Conservation (phyloP, 2,888 invertebrate species). For the Hypolimnas misippus region DNA sequence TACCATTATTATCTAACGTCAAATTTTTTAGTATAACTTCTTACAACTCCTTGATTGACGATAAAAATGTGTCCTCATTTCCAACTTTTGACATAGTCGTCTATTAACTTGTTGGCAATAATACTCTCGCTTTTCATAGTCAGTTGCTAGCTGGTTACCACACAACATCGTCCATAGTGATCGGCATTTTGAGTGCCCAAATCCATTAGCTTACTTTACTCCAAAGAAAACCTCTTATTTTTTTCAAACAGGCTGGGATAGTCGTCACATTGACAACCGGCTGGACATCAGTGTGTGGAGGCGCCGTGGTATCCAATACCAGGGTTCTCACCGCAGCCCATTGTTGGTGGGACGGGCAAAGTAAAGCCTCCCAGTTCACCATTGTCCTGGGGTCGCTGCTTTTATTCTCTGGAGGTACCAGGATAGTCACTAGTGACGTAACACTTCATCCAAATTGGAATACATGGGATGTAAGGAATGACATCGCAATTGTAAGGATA, state of each 20-base stretch:
- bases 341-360: constrained; percentile 73
- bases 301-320: constrained; percentile 63
- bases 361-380: constrained; percentile 61
- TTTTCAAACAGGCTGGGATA: constrained; percentile 71
- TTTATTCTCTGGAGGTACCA: constrained; percentile 69
- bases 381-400: constrained; percentile 68
- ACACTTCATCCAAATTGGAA: constrained; percentile 64
- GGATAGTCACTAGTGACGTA: constrained; percentile 57
- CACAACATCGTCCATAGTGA: too few species aligned
- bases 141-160: too few species aligned
- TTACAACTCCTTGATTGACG: too few species aligned
- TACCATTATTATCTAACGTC: too few species aligned
- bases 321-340: constrained; percentile 72
- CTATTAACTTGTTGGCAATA: too few species aligned
- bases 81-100: too few species aligned
- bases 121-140: too few species aligned
- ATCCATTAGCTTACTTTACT: too few species aligned
- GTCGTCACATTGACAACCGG: constrained; percentile 59
- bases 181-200: too few species aligned
- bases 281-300: constrained; percentile 69
- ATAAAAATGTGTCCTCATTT: too few species aligned
- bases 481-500: constrained; percentile 67
- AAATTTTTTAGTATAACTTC: too few species aligned
- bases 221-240: too few species aligned
- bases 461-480: constrained; percentile 53